Conservation (phyloP, 2,113 vertebrate genomes). For the Tympanuchus pallidicinctus region DNA sequence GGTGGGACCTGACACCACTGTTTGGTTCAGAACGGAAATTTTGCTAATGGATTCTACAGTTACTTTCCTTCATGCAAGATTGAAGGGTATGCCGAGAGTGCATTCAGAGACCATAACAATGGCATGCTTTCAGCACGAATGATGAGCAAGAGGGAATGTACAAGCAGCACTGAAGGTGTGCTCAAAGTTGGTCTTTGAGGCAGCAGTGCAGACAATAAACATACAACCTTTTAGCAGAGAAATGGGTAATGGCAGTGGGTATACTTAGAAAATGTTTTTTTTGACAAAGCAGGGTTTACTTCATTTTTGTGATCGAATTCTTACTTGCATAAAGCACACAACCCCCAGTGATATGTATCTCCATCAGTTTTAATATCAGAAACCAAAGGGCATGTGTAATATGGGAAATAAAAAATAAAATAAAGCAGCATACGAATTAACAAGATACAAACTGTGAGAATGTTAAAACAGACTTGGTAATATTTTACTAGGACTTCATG, state of each 20-base stretch:
- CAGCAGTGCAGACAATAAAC: accelerated
- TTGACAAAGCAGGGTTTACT: background rate
- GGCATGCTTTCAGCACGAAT: background rate
- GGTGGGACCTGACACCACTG: too few relatives aligned
- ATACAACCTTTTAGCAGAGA: background rate
- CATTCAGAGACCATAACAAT: background rate
- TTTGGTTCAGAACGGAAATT: background rate
- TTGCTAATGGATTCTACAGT: background rate
- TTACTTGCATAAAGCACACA: background rate
- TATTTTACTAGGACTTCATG: background rate
- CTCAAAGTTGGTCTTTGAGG: background rate
- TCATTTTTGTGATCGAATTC: background rate
- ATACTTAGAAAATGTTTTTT: background rate
- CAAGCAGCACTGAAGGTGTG: background rate
- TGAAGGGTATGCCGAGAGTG: background rate
- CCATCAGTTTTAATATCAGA: background rate
- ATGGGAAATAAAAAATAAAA: background rate
- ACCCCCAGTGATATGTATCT: background rate
- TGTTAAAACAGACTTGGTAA: background rate
- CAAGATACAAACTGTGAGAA: background rate
- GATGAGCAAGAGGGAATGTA: background rate
- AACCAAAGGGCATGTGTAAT: background rate
- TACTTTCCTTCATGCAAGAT: background rate
- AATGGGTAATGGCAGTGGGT: background rate
- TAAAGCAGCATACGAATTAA: background rate